Conservation (phyloP, 2,797 vertebrate species). For the Pangasius sanitwongsei region DNA sequence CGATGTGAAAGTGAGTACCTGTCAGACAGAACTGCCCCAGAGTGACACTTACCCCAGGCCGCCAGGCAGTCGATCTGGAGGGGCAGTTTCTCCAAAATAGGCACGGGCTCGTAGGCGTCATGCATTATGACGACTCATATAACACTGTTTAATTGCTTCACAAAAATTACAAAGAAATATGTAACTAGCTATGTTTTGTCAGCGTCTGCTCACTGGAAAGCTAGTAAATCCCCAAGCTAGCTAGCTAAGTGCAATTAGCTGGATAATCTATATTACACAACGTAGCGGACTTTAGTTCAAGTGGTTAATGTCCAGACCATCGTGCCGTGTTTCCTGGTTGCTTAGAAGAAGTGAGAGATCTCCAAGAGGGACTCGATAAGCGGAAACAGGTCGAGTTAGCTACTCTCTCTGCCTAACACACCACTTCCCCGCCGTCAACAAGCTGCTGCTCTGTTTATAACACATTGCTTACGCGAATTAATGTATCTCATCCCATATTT, state of each 20-base stretch:
- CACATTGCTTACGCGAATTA: background rate
- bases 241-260: background rate
- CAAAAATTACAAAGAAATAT: background rate
- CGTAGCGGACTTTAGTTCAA: background rate
- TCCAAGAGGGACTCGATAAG: background rate
- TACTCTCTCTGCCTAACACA: background rate
- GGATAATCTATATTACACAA: background rate
- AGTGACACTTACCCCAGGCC: conserved; percentile 88
- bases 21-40: background rate
- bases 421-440: conserved; percentile 8
- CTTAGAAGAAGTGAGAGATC: background rate
- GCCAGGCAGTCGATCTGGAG: conserved; percentile 96
- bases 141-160: background rate
- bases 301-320: background rate
- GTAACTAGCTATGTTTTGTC: background rate
- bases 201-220: background rate
- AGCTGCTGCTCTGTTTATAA: background rate
- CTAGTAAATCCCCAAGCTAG: background rate
- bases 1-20: background rate
- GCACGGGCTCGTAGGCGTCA: conserved; percentile 93
- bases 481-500: conserved; percentile 25
- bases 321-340: too few relatives aligned
- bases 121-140: conserved; percentile 80
- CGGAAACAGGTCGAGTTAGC: background rate
- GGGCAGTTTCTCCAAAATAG: conserved; percentile 94